Evolutionary conservation across 2,888 invertebrate genomes (phyloP).

Genomic region (Carabus problematicus): DNA sequence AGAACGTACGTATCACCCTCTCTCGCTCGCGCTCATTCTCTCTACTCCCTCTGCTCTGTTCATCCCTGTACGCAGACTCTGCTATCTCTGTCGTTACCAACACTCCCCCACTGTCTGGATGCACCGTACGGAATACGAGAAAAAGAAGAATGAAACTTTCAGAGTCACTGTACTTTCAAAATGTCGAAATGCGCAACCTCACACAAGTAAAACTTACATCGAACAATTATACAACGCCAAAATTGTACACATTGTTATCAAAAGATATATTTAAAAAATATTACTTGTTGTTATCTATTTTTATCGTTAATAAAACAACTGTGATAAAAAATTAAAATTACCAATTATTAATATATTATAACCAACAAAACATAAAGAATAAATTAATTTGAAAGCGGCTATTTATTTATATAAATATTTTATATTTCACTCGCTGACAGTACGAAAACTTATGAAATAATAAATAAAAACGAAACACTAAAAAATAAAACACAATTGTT

Average conservation of each 20-base stretch:
- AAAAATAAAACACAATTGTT: too few relatives aligned
- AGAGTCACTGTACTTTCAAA: conserved; percentile 29
- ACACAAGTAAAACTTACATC: too few relatives aligned
- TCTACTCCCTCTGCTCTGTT: conserved; percentile 7
- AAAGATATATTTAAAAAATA: too few relatives aligned
- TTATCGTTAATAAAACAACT: not conserved
- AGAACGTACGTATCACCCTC: conserved; percentile 17
- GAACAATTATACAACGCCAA: too few relatives aligned
- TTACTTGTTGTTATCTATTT: not conserved
- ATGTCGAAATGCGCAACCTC: not conserved
- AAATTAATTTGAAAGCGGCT: not conserved
- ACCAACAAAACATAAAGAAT: not conserved
- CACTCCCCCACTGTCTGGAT: conserved; percentile 6
- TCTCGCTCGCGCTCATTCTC: conserved; percentile 5
- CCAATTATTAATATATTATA: not conserved
- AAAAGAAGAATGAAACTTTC: conserved; percentile 18
- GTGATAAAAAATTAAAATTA: not conserved
- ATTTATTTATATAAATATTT: not conserved
- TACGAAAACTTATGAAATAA: too few relatives aligned
- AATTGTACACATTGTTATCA: too few relatives aligned
- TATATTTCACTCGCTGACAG: not conserved
- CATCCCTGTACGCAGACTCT: conserved; percentile 6
- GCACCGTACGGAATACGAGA: not conserved
- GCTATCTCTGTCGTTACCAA: too few relatives aligned
- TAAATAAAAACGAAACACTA: too few relatives aligned